Conservation (phyloP, 2,797 vertebrate genomes). For the Trachurus trachurus region DNA sequence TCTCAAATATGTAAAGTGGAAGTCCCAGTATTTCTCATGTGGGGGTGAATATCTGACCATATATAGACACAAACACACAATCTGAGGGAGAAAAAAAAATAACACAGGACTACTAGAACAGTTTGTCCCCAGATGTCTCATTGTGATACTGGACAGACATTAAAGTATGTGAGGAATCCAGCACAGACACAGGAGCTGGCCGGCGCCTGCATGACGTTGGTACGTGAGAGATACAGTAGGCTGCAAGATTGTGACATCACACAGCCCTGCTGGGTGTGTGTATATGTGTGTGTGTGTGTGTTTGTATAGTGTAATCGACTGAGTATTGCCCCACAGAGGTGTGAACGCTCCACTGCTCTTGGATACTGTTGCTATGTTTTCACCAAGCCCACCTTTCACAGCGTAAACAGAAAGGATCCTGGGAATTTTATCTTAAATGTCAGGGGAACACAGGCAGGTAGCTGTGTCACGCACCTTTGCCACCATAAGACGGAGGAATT, state of each 20-base stretch:
- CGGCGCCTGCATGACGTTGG: conserved; percentile 16
- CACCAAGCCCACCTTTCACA: conserved; percentile 36
- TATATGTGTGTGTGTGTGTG: background rate
- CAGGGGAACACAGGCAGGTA: conserved; percentile 53
- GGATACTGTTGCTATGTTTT: conserved; percentile 81
- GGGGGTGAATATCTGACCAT: conserved; percentile 28
- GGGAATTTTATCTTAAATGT: conserved; percentile 69
- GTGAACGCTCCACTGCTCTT: conserved; percentile 43
- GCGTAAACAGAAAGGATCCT: conserved; percentile 67
- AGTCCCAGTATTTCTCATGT: conserved; percentile 70
- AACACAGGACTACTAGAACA: conserved; percentile 51
- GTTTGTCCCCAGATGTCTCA: conserved; percentile 57
- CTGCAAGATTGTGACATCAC: conserved; percentile 28
- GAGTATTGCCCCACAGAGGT: conserved; percentile 53
- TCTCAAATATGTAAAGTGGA: conserved; percentile 62
- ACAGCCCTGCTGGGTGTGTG: conserved; percentile 32
- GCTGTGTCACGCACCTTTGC: conserved; percentile 42
- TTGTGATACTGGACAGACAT: conserved; percentile 27
- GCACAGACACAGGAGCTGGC: conserved; percentile 1
- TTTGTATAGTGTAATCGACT: conserved; percentile 10
- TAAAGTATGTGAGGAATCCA: conserved; percentile 66
- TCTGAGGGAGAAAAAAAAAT: background rate
- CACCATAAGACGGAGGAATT: conserved; percentile 48
- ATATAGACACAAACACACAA: conserved; percentile 26
- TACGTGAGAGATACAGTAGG: conserved; percentile 4